Conservation (phyloP, 2,797 vertebrate genomes). For the Enteromius mattozi region DNA sequence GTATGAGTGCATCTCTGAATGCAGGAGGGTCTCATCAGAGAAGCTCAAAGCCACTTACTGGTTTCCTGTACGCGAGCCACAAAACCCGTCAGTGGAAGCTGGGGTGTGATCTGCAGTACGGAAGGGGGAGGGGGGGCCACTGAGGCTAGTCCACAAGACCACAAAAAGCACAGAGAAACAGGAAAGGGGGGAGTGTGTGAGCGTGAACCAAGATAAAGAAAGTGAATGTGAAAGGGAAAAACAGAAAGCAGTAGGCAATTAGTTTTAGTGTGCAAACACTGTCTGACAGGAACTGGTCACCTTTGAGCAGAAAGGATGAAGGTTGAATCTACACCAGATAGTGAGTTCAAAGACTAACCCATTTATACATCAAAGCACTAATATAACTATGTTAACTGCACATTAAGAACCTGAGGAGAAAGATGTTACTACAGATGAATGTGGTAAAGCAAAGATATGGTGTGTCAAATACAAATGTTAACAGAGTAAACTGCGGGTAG, state of each 20-base stretch:
- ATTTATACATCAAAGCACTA: neutral
- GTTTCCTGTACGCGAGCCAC: conserved; percentile 98
- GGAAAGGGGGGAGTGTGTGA: conserved; percentile 26
- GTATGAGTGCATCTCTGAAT: neutral
- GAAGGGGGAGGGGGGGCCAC: conserved; percentile 88
- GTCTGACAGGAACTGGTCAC: conserved; percentile 43
- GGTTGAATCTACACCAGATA: conserved; percentile 1
- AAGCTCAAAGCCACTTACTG: conserved; percentile 84
- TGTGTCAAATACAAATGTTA: conserved; percentile 12
- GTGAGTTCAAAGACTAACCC: conserved; percentile 16
- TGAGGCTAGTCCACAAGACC: conserved; percentile 81
- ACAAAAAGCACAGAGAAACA: conserved; percentile 46
- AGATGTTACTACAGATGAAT: neutral
- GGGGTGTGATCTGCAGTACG: conserved; percentile 94
- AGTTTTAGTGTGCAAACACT: conserved; percentile 58
- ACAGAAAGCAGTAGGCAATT: conserved; percentile 46
- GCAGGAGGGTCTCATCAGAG: conserved; percentile 29
- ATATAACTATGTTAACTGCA: neutral
- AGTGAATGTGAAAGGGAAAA: conserved; percentile 32
- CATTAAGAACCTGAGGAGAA: neutral
- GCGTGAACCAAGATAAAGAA: conserved; percentile 43
- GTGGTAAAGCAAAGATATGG: neutral
- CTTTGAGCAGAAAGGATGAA: conserved; percentile 6
- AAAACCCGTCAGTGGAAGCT: conserved; percentile 97
- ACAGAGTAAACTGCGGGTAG: neutral